Evolutionary conservation across 1,140 invertebrate species (phyloP), one percentile per base, ranked within the genome.

Genomic region (Diabrotica undecimpunctata): DNA sequence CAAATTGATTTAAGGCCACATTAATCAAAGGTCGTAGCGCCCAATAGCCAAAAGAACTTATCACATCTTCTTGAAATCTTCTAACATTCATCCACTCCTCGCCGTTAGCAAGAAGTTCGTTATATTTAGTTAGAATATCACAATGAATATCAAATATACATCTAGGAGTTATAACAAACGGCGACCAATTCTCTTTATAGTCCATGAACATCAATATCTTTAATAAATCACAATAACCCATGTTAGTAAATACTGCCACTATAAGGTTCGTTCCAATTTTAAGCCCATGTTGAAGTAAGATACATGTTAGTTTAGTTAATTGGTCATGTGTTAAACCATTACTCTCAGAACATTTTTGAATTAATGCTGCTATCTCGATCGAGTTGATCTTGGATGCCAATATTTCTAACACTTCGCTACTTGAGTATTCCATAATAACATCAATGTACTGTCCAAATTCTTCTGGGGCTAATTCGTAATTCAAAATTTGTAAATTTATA

Each of bases 151-250:
- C 55, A 38, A 57, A 57, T 36, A 57, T 39, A n/a, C 35, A 57
- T 36, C 55, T 57, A 11, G 55, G 0, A 9, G 55, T 57, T n/a
- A 57, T 57, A 8, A 39, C 36, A 12, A n/a, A n/a, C 11, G 55
- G 55, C 10, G n/a, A 36, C 55, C n/a, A 13, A 36, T 57, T n/a
- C 35, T n/a, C n/a, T n/a, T 5, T 36, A 12, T 39, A 57, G 36
- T 57, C 55, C 8, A 50, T 62, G 39, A 53, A 65, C 25, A 62
- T 10, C n/a, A 41, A 62, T 12, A 65, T 59, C 41, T 61, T 50
- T 5, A 68, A 63, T 36, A 65, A 50, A 37, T 65, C 54, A 59
- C 54, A 62, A 25, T 65, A 65, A 10, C 56, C 64, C 52, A 36
- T 65, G 7, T 62, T 36, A 12, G 6, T 6, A 51, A 58, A 68